Base-by-base conservation (phyloP, 2,888 invertebrate genomes). In the Drosophila paranaensis region DNA sequence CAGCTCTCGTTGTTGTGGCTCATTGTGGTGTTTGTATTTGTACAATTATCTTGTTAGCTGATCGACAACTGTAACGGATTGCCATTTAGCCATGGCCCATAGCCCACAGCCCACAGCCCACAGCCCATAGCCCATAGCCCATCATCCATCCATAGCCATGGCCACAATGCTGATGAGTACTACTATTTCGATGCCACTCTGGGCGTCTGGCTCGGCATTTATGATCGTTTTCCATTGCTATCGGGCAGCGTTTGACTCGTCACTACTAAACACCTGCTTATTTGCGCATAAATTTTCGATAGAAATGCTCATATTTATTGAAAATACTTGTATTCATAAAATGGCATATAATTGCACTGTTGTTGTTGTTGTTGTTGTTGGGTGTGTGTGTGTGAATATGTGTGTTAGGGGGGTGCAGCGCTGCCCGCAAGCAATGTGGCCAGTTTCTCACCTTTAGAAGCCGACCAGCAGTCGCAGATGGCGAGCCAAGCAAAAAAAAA, bases 391-490 rank as follows among this genome's bases (percentile, higher is more conserved):
- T 74, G 62, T 45, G 51, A 64, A 46, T 79, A 60, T 74, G 69
- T 67, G 54, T 72, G 63, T 65, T 64, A 61, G 69, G 79, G 87
- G 88, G 79, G 76, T 79, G 81, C 87, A 83, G 74, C 72, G 70
- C 53, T 77, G 73, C 81, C 83, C 85, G 74, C 76, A 56, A 79
- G 88, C 86, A 74, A 85, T 88, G 42, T 80, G 88, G 88, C 87
- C 86, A 87, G 85, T 86, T 86, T 86, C 89, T 89, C 89, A 89
- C 89, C 86, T 89, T 89, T 86, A 76, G 88, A 78, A 88, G 81
- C 78, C 76, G 88, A 73, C 82, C 76, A 76, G 67, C 72, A 77
- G 71, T 76, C 79, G 74, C 82, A 77, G 80, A 82, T 83, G 80
- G 71, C 69, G 56, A 58, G 50, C 30, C 61, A 69, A 64, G 48